A percentile compares a stretch with the other conserved stretches of the same genome.
These are phyloP conservation scores for Crotalus horridus DNA, from an alignment of 2,113 vertebrate genomes.

Conservation along the genomic window DNA sequence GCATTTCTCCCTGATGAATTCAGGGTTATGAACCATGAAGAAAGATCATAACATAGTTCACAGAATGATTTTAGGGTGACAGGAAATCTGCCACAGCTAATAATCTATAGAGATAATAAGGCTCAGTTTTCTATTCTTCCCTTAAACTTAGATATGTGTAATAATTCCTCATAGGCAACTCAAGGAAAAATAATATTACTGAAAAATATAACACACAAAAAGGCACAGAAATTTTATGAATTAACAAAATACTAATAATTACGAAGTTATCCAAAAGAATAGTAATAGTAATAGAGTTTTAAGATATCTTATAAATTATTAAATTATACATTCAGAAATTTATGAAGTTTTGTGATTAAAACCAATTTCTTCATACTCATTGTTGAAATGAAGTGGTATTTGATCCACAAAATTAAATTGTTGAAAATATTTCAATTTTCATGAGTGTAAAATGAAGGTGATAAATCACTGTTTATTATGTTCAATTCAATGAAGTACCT, in stretches of 20 bases:
- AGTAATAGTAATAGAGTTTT: neutral
- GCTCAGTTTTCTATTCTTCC: neutral
- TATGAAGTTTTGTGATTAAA: neutral
- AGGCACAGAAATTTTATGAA: neutral
- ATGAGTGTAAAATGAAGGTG: neutral
- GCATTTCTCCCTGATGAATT: constrained; percentile 9
- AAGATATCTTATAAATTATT: neutral
- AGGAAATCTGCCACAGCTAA: neutral
- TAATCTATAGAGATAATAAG: neutral
- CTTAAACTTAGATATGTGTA: neutral
- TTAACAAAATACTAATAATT: neutral
- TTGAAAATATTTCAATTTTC: neutral
- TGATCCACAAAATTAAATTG: neutral
- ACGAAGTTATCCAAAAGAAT: neutral
- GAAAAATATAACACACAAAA: neutral
- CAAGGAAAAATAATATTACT: neutral
- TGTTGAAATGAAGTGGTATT: neutral
- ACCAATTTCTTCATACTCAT: neutral
- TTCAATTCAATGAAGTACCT: neutral
- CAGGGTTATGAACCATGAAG: neutral
- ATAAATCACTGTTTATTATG: neutral
- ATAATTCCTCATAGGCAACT: neutral
- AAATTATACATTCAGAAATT: neutral
- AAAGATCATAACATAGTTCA: neutral
- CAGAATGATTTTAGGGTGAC: neutral